Evolutionary conservation across 92 coral and sea anemone genomes (phyloP), one percentile per base, ranked within the genome.

Genomic region (Micromussa lordhowensis): DNA sequence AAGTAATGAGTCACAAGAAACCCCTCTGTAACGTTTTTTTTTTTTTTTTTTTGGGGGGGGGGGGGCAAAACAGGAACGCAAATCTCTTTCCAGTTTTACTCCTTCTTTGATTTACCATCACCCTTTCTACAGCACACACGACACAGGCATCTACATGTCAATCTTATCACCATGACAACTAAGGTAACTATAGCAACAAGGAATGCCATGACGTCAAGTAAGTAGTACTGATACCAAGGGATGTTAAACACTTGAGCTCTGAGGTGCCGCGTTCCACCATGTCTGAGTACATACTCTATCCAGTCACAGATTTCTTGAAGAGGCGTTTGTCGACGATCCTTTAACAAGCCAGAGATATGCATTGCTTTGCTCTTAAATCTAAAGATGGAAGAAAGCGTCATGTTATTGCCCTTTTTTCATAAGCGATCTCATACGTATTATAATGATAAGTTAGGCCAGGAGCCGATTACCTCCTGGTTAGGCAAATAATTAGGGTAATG

Each of bases 201-300:
- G 82, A 91, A 87, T 0, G 87, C 73, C 22, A 87, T 73, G 18
- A 91, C 94, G 40, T 91, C 94, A 49, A 91, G 79, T 68, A 91
- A 80, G 80, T 91, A 91, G 85, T 82, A 88, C 79, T 91, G 89
- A 54, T 91, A 91, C 94, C 94, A 91, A 68, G 84, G 57, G 57
- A 91, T 63, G 87, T 91, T 82, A 64, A 87, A 88, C 48, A 87
- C 94, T 87, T 87, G 91, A 82, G 94, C 73, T 85, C 94, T 80
- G 73, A 91, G 82, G 66, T 91, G 91, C 21, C 82, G 68, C 38
- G 85, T 85, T 79, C 90, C 90, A 68, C 69, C 85, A 51, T 87
- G 85, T 80, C 90, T 79, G 70, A 87, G 53, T 31, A 87, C 90
- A 71, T 87, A 87, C 71, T 87, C 90, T 48, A 79, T 80, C 90